A percentile compares a stretch with the other conserved stretches of the same genome.
Conservation (phyloP, 2,113 vertebrate genomes). For the Arothron firmamentum region DNA sequence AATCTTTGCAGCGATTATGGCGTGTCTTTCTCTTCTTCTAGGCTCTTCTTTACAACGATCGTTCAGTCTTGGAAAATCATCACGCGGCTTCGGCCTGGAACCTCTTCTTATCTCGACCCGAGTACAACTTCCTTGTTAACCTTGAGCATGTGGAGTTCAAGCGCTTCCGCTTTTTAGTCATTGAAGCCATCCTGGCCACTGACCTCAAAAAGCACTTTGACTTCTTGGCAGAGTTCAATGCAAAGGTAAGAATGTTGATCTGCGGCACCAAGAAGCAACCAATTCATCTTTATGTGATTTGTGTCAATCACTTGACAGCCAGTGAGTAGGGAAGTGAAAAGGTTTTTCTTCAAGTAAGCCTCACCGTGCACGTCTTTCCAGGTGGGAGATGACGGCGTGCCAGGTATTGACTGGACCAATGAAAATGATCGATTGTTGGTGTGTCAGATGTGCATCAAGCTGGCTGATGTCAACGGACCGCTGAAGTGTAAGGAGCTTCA, state of each 20-base stretch:
- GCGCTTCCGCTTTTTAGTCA: conserved; percentile 96
- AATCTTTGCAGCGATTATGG: background rate
- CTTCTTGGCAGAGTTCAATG: conserved; percentile 93
- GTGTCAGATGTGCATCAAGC: conserved; percentile 98
- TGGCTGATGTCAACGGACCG: conserved; percentile 95
- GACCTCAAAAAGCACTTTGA: conserved; percentile 99
- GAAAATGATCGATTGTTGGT: conserved; percentile 94
- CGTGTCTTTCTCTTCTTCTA: conserved; percentile 37
- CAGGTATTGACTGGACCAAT: conserved; percentile 93
- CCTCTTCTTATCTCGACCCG: conserved; percentile 93
- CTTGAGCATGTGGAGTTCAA: conserved; percentile 97
- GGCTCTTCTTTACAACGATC: conserved; percentile 96
- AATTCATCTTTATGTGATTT: background rate
- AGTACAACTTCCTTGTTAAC: conserved; percentile 93
- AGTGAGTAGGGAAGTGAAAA: too few relatives aligned
- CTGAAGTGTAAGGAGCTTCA: conserved; percentile 93
- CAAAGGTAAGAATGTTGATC: conserved; percentile 80
- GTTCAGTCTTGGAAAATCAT: conserved; percentile 96
- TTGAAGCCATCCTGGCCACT: conserved; percentile 96
- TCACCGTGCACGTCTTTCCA: conserved; percentile 43
- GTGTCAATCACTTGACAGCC: too few relatives aligned
- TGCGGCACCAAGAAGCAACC: background rate
- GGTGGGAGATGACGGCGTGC: conserved; percentile 88
- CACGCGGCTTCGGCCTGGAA: conserved; percentile 96
- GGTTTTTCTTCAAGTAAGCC: too few relatives aligned